Conservation (phyloP, 53 echinoderm and acorn worm genomes). For the Glandiceps talaboti region DNA sequence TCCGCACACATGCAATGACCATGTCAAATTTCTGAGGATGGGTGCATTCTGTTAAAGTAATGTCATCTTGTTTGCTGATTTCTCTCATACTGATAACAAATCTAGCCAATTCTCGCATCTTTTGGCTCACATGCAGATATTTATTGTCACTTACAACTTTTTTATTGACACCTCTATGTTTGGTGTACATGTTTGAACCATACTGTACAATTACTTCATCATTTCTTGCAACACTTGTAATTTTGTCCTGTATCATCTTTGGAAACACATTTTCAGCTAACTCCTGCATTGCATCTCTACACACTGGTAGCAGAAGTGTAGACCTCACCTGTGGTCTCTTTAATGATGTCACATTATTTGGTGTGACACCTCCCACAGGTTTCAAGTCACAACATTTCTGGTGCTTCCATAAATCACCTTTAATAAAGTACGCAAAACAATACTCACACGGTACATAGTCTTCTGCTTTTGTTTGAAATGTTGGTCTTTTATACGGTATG, state of each 20-base stretch:
- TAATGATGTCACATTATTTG: conserved; percentile 13
- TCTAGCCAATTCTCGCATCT: not conserved
- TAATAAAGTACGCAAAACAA: conserved; percentile 36
- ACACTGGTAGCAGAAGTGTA: conserved; percentile 14
- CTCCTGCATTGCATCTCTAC: conserved; percentile 9
- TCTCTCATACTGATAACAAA: not conserved
- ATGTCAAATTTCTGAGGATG: conserved; percentile 33
- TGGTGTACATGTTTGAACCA: conserved; percentile 18
- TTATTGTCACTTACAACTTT: too few relatives aligned
- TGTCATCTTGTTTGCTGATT: not conserved
- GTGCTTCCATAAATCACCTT: conserved; percentile 42
- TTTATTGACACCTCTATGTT: too few relatives aligned
- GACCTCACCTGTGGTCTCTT: conserved; percentile 17
- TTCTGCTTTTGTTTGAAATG: conserved; percentile 11
- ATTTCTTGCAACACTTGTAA: conserved; percentile 15
- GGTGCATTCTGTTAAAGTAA: not conserved
- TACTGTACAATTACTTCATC: conserved; percentile 25
- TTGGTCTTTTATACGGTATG: conserved; percentile 31
- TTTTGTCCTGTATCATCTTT: conserved; percentile 15
- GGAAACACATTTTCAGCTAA: conserved; percentile 11
- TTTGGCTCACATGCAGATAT: not conserved
- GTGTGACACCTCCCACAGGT: too few relatives aligned
- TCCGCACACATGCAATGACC: conserved; percentile 19
- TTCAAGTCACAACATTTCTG: conserved; percentile 9
- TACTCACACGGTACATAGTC: conserved; percentile 37